A percentile compares a stretch with the other conserved stretches of the same genome.
phyloP scores from a whole-genome alignment of 2,888 invertebrate genomes.

The Ichneumoninae sp. region DNA sequence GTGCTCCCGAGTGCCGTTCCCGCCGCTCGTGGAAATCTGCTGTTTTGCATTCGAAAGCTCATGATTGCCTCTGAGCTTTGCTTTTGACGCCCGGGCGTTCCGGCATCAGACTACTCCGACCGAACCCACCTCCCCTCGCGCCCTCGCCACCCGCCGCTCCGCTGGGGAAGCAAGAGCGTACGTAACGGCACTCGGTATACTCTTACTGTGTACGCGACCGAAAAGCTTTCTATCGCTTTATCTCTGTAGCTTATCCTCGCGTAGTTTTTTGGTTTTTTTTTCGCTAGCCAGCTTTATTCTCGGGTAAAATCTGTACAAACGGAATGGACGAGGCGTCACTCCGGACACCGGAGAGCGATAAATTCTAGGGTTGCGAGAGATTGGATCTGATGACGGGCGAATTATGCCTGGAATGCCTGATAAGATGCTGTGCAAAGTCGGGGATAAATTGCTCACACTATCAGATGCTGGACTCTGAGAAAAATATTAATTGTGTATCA shows the following conservation, averaged over 20 bases:
- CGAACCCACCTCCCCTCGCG: slow-evolving; percentile 44
- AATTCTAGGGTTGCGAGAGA: not conserved
- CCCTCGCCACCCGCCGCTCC: not conserved
- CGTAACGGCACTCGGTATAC: slow-evolving; percentile 18
- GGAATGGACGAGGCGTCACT: slow-evolving; percentile 46
- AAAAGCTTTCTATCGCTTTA: slow-evolving; percentile 69
- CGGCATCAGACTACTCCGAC: slow-evolving; percentile 47
- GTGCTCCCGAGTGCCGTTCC: slow-evolving; percentile 75
- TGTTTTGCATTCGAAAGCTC: slow-evolving; percentile 85
- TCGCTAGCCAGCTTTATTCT: slow-evolving; percentile 52
- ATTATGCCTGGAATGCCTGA: not conserved
- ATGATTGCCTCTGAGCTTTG: slow-evolving; percentile 85
- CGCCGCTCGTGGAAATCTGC: slow-evolving; percentile 79
- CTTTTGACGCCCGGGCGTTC: slow-evolving; percentile 81
- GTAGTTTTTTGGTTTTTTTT: slow-evolving; percentile 38
- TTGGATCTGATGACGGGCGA: not conserved
- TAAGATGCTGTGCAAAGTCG: not conserved
- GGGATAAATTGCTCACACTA: not conserved
- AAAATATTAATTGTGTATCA: not conserved
- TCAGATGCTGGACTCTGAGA: not conserved
- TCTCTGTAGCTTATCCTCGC: slow-evolving; percentile 44
- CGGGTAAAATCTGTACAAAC: slow-evolving; percentile 59
- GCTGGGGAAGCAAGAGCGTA: not conserved
- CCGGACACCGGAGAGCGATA: not conserved
- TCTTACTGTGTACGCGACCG: slow-evolving; percentile 62